A percentile compares a stretch with the other conserved stretches of the same genome.
Conservation (phyloP, 2,797 vertebrate species). For the Denticeps clupeoides region DNA sequence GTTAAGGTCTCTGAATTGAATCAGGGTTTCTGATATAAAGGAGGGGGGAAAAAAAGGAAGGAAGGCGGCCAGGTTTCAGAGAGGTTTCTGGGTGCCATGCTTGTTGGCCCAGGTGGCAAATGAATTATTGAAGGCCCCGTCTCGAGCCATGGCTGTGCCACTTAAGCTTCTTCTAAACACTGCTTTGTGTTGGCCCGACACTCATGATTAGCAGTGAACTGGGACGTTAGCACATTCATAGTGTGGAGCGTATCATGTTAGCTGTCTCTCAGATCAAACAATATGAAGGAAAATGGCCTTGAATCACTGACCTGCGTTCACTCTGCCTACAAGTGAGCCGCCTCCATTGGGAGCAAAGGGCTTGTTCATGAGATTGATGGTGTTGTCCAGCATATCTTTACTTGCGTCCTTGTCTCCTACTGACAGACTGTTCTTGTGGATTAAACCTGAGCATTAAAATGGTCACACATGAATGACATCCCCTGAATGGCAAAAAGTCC, state of each 20-base stretch:
- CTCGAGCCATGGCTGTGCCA: constrained; percentile 30
- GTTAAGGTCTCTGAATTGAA: too few species aligned
- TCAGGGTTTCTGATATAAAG: too few species aligned
- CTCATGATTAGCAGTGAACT: constrained; percentile 30
- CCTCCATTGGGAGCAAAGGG: constrained; percentile 58
- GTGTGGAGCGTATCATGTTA: constrained; percentile 3
- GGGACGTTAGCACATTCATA: constrained; percentile 26
- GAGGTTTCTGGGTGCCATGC: too few species aligned
- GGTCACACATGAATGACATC: background rate
- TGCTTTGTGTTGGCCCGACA: constrained; percentile 26
- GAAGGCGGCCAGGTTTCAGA: constrained; percentile 25
- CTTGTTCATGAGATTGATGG: constrained; percentile 60
- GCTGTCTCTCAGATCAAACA: too few species aligned
- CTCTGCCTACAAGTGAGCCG: constrained; percentile 65
- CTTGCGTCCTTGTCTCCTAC: constrained; percentile 60
- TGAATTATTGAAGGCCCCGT: constrained; percentile 41
- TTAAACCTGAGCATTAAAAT: constrained; percentile 65
- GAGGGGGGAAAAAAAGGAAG: constrained; percentile 35
- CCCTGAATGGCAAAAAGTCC: background rate
- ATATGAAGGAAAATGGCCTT: constrained; percentile 33
- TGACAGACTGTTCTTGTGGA: constrained; percentile 69
- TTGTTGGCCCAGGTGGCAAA: too few species aligned
- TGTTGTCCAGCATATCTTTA: constrained; percentile 67
- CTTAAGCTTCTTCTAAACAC: constrained; percentile 27
- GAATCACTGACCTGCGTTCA: constrained; percentile 66